Base-by-base conservation (phyloP, 2,113 vertebrate species). In the Ailurus styani region DNA sequence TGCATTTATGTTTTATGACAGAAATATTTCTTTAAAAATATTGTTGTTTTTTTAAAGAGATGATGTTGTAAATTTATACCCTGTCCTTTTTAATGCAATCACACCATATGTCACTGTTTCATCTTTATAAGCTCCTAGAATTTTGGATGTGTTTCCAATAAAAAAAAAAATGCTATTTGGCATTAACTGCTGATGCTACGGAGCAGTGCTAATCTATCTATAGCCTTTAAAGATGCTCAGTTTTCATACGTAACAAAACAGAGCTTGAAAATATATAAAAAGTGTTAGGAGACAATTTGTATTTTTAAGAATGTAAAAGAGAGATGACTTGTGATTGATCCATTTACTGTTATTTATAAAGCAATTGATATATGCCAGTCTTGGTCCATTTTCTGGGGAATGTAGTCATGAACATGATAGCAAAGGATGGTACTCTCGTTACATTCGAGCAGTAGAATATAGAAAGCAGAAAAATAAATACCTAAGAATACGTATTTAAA, bases 91-190 rank as follows among this genome's bases (percentile, higher is more conserved):
- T 92, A 87, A 88, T 52, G 78, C 17, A 70, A 42, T 97, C 29
- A 81, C 2, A 62, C 37, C 66, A 94, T 47, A 82, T 93, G 90
- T 34, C 64, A 96, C n/a, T 97, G 83, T 96, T 95, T 45, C n/a
- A 86, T 78, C 9, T 91, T 96, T 91, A 72, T 66, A 70, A 55
- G 2, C 70, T 45, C 17, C 57, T 57, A 93, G 52, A 72, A 84
- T 21, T 73, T 96, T 93, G 70, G 60, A 90, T 64, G 25, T 62
- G 5, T 86, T 98, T 95, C 54, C 94, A 88, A 66, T 27, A 85
- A 70, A 97, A 62, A 97, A 62, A 82, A 57, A 73, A 91, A 42
- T 68, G 2, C 10, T 82, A 27, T 97, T 98, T 98, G 72, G 57
- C 84, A 92, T 73, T 42, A 82, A 47, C 64, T 34, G 27, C 31